phyloP scores from a whole-genome alignment of 2,797 vertebrate species.

The Urocyon cinereoargenteus region DNA sequence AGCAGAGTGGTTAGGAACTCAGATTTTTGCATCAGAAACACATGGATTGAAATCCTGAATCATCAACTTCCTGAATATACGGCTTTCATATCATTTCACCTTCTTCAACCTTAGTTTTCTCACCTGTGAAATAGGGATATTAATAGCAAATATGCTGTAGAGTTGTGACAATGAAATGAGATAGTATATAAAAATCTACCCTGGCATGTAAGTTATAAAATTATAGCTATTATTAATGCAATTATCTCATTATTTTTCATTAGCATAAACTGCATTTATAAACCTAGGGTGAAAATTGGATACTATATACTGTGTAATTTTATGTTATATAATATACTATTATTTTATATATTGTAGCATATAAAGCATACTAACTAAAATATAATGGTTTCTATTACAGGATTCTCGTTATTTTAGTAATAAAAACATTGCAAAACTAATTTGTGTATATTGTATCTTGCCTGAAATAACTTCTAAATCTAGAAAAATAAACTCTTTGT shows the following conservation, averaged over 20 bases:
- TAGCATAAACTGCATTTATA: constrained; percentile 41
- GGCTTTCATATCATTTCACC: neutral
- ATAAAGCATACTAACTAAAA: constrained; percentile 58
- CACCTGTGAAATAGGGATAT: neutral
- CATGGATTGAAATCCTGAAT: neutral
- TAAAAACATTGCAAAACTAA: constrained; percentile 46
- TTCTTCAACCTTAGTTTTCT: constrained; percentile 45
- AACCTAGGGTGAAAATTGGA: neutral
- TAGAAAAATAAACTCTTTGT: constrained; percentile 58
- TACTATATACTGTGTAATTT: neutral
- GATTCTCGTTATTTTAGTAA: constrained; percentile 11
- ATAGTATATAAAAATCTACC: constrained; percentile 29
- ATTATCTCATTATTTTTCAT: constrained; percentile 55
- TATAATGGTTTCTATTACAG: neutral
- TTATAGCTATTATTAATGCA: neutral
- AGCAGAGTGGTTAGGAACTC: neutral
- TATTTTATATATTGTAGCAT: constrained; percentile 31
- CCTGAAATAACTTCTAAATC: constrained; percentile 61
- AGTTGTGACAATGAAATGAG: constrained; percentile 4
- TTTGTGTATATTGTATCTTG: neutral
- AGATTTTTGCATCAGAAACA: constrained; percentile 16
- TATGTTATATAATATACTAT: neutral
- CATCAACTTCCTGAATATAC: neutral
- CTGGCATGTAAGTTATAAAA: neutral
- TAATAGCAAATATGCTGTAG: neutral